Conservation (phyloP, 2,888 invertebrate species). For the Achlya flavicornis region DNA sequence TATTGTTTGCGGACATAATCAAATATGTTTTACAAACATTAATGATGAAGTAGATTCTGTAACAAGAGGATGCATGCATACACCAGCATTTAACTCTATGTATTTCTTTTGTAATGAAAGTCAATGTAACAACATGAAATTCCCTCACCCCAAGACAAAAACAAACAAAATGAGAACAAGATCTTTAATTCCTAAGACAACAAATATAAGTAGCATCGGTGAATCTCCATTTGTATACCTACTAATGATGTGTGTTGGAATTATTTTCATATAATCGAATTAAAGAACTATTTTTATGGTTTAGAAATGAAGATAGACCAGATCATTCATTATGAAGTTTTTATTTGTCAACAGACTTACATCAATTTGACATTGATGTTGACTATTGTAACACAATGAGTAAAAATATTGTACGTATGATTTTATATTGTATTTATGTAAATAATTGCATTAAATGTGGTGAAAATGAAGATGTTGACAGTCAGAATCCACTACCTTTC, state of each 20-base stretch:
- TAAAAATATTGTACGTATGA: slow-evolving; percentile 30
- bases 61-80: slow-evolving; percentile 60
- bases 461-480: slow-evolving; percentile 29
- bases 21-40: slow-evolving; percentile 62
- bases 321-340: background rate
- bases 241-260: background rate
- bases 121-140: slow-evolving; percentile 47
- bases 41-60: slow-evolving; percentile 50
- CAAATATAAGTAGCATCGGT: background rate
- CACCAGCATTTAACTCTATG: slow-evolving; percentile 56
- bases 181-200: background rate
- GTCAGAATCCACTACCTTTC: slow-evolving; percentile 51
- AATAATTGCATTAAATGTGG: slow-evolving; percentile 18
- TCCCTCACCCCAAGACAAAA: slow-evolving; percentile 25
- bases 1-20: slow-evolving; percentile 51
- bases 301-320: too few relatives aligned
- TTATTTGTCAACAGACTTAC: background rate
- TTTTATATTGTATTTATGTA: slow-evolving; percentile 22
- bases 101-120: slow-evolving; percentile 53
- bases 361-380: background rate
- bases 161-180: background rate
- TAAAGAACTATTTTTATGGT: too few relatives aligned
- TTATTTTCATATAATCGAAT: background rate
- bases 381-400: slow-evolving; percentile 21
- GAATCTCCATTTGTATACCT: background rate